A percentile compares a stretch with the other conserved stretches of the same genome.
Conservation (phyloP, 2,113 vertebrate genomes). For the Castor canadensis region DNA sequence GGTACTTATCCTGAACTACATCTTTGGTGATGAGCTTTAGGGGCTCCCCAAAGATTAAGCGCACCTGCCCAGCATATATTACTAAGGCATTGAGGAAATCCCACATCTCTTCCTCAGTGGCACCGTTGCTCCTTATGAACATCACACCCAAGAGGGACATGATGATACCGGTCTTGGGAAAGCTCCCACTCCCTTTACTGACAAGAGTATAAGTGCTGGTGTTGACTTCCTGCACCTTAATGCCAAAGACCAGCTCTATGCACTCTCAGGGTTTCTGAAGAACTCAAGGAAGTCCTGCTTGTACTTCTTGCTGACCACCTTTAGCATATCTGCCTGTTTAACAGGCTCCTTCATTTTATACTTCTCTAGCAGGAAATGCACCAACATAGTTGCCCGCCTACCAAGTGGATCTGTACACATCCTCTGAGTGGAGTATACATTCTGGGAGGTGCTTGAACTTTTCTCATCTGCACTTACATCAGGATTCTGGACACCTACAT, state of each 20-base stretch:
- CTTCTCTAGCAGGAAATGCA: neutral
- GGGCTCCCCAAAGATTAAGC: constrained; percentile 24
- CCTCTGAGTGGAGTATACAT: neutral
- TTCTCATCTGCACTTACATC: neutral
- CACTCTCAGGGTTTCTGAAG: neutral
- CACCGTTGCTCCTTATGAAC: neutral
- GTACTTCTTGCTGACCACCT: neutral
- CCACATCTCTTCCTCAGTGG: constrained; percentile 2
- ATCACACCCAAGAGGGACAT: neutral
- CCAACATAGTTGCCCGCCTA: neutral
- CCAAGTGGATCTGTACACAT: neutral
- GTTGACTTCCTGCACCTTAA: neutral
- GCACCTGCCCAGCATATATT: neutral
- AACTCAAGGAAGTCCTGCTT: neutral
- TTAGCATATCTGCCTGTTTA: neutral
- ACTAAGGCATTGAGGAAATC: neutral
- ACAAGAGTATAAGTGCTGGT: neutral
- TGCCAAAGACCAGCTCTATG: neutral
- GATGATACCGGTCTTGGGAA: neutral
- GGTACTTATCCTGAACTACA: neutral
- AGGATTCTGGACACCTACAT: neutral
- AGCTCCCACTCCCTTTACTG: neutral
- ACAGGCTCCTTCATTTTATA: neutral
- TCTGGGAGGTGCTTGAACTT: accelerated
- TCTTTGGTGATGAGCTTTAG: neutral